Percentiles rank a stretch among this genome's conserved stretches.
Evolutionary conservation across 2,113 vertebrate genomes (phyloP).

Genomic region (Cisticola juncidis): DNA sequence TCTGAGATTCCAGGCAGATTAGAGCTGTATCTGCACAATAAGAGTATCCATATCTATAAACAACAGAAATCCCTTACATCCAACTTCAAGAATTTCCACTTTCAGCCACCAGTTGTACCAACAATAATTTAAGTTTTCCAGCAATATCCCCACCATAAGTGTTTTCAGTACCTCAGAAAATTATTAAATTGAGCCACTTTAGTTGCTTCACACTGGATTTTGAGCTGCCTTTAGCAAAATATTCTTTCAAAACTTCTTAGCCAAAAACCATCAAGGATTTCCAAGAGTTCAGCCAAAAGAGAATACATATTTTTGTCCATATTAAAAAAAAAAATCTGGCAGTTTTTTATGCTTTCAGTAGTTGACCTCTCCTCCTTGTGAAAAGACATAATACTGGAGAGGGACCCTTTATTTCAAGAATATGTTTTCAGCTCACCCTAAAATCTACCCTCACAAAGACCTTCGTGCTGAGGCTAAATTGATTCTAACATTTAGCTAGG

Average conservation of each 20-base stretch:
- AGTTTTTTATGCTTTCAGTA: constrained; percentile 26
- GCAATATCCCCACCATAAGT: background rate
- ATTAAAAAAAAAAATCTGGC: background rate
- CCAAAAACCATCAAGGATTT: constrained; percentile 46
- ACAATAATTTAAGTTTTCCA: background rate
- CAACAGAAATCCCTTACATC: background rate
- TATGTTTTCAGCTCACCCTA: background rate
- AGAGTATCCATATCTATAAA: background rate
- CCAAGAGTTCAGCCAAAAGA: constrained; percentile 55
- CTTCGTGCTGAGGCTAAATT: background rate
- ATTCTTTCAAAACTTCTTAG: constrained; percentile 20
- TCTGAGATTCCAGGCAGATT: constrained; percentile 4
- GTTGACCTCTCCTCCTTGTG: background rate
- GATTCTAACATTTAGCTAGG: background rate
- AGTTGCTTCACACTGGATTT: background rate
- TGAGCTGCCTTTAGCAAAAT: background rate
- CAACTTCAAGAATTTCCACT: background rate
- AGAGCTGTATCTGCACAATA: background rate
- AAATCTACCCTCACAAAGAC: background rate
- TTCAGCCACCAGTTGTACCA: background rate
- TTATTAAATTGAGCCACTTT: background rate
- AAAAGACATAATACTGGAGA: background rate
- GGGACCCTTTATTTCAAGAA: background rate
- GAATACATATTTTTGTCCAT: constrained; percentile 34
- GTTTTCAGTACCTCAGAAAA: constrained; percentile 1